These are phyloP conservation scores for Erebia ligea DNA, from an alignment of 2,888 invertebrate genomes.

Conservation along the genomic window DNA sequence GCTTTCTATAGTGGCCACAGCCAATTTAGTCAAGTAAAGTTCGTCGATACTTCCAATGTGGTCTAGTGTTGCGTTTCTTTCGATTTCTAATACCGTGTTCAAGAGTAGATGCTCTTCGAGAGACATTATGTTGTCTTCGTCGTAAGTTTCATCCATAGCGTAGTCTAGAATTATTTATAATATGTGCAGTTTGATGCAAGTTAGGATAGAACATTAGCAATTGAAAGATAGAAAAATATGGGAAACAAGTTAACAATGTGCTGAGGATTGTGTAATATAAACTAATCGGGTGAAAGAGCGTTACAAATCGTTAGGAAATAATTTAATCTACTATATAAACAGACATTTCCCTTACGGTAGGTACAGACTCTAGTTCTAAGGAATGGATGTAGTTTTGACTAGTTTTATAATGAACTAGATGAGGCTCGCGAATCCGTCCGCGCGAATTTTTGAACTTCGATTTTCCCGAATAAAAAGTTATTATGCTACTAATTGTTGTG, in stretches of 20 bases:
- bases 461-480: no score
- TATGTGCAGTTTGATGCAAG: not conserved
- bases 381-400: not conserved
- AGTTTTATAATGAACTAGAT: not conserved
- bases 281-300: no score
- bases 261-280: no score
- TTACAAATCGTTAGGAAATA: no score
- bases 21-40: constrained; percentile 63
- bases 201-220: constrained; percentile 8
- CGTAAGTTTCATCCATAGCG: constrained; percentile 49
- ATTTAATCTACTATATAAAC: no score
- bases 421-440: no score
- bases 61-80: constrained; percentile 55
- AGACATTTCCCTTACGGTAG: no score
- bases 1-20: constrained; percentile 58
- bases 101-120: constrained; percentile 62
- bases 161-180: constrained; percentile 54
- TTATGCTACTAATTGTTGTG: no score
- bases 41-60: constrained; percentile 63
- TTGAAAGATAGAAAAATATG: not conserved
- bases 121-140: constrained; percentile 52
- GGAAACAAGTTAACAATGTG: no score
- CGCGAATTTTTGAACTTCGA: no score
- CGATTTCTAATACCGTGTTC: constrained; percentile 62
- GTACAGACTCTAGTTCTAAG: not conserved